phyloP scores from a whole-genome alignment of 2,113 vertebrate species.

The Lucifuga dentata region DNA sequence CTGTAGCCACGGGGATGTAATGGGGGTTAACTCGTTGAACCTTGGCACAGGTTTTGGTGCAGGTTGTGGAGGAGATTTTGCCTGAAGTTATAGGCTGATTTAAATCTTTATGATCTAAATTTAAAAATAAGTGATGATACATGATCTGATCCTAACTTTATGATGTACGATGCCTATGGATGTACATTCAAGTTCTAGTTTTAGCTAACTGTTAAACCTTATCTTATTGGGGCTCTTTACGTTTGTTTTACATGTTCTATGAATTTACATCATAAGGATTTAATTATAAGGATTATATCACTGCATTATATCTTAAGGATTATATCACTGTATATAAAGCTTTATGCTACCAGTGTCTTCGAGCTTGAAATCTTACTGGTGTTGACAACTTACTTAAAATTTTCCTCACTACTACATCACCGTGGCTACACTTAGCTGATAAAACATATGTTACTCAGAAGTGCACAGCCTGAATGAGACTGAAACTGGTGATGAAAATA shows the following conservation, averaged over 20 bases:
- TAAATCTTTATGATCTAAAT: constrained; percentile 31
- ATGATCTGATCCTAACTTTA: too few species aligned
- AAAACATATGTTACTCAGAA: constrained; percentile 72
- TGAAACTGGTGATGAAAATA: constrained; percentile 22
- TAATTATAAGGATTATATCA: neutral
- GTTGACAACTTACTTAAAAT: neutral
- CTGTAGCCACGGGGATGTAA: constrained; percentile 44
- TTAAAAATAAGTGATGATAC: too few species aligned
- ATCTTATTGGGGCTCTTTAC: too few species aligned
- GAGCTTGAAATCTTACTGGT: neutral
- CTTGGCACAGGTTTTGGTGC: neutral
- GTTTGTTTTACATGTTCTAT: constrained; percentile 2
- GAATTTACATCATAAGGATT: constrained; percentile 35
- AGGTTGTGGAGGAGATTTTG: neutral
- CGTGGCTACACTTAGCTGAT: constrained; percentile 22
- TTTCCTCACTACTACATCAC: constrained; percentile 28
- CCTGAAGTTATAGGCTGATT: too few species aligned
- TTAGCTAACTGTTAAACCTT: too few species aligned
- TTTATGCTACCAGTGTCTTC: neutral
- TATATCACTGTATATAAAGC: too few species aligned
- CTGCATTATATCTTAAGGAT: too few species aligned
- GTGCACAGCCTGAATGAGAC: constrained; percentile 69
- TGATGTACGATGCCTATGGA: too few species aligned
- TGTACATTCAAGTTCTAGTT: too few species aligned
- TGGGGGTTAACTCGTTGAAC: neutral